Conservation (phyloP, 1,140 invertebrate genomes). For the Cotesia vestalis region DNA sequence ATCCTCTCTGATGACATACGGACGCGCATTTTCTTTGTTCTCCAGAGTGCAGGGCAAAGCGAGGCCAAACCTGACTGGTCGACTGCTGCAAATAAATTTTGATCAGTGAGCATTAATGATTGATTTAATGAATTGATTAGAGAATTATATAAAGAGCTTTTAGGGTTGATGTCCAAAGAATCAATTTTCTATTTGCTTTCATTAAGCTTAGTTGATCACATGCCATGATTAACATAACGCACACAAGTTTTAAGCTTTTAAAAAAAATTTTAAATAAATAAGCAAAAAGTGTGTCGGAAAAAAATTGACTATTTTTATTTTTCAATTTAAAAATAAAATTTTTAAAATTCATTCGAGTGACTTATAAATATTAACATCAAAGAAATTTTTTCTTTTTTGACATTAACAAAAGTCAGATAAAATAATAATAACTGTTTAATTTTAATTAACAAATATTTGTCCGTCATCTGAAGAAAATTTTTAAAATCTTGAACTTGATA, state of each 20-base stretch:
- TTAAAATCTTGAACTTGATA: conserved; percentile 5
- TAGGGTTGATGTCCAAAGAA: conserved; percentile 51
- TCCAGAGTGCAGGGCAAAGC: conserved; percentile 77
- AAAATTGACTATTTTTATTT: background rate
- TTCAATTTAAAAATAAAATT: too few species aligned
- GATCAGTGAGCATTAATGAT: background rate
- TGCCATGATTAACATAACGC: background rate
- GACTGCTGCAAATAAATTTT: conserved; percentile 68
- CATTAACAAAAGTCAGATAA: too few species aligned
- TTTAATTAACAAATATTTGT: too few species aligned
- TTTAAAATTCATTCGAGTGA: too few species aligned
- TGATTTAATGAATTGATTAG: background rate
- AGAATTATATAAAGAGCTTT: background rate
- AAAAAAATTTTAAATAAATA: too few species aligned
- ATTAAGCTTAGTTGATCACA: background rate
- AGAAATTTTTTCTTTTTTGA: too few species aligned
- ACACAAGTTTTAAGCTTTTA: too few species aligned
- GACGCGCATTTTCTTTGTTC: conserved; percentile 86
- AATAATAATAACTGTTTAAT: too few species aligned
- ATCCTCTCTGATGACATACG: conserved; percentile 76
- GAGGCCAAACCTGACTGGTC: conserved; percentile 80
- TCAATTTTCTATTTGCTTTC: conserved; percentile 52
- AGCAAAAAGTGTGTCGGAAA: conserved; percentile 31
- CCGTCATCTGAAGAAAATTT: background rate
- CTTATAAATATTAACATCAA: too few species aligned